phyloP scores from a whole-genome alignment of 92 coral and sea anemone species.

The Palythoa grandis region DNA sequence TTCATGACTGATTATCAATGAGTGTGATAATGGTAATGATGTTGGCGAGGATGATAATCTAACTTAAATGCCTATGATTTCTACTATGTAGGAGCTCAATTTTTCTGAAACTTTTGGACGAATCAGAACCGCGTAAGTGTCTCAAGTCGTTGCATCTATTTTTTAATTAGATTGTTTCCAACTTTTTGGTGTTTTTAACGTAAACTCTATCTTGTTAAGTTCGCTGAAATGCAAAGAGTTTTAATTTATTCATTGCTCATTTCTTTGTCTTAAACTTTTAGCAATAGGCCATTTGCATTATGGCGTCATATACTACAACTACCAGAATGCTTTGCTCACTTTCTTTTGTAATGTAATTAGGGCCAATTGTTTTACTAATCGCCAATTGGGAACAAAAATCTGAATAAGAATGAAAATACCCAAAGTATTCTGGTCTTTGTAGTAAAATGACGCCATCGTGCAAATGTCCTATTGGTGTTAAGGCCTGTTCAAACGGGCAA shows the following conservation, averaged over 20 bases:
- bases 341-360: too few relatives aligned
- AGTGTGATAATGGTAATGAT: not conserved
- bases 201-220: not conserved
- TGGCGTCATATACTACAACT: too few relatives aligned
- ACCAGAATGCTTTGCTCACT: too few relatives aligned
- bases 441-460: too few relatives aligned
- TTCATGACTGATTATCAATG: too few relatives aligned
- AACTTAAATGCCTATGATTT: not conserved
- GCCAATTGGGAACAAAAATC: too few relatives aligned
- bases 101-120: constrained; percentile 10
- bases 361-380: too few relatives aligned
- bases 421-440: too few relatives aligned
- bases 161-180: not conserved
- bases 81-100: constrained; percentile 32
- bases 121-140: constrained; percentile 13
- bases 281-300: not conserved
- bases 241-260: not conserved
- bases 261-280: not conserved
- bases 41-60: not conserved
- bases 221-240: not conserved
- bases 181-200: not conserved
- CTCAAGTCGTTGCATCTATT: not conserved
- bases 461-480: too few relatives aligned
- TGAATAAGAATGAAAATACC: too few relatives aligned
- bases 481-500: too few relatives aligned